Conservation (phyloP, 2,888 invertebrate genomes). For the Leucania comma region DNA sequence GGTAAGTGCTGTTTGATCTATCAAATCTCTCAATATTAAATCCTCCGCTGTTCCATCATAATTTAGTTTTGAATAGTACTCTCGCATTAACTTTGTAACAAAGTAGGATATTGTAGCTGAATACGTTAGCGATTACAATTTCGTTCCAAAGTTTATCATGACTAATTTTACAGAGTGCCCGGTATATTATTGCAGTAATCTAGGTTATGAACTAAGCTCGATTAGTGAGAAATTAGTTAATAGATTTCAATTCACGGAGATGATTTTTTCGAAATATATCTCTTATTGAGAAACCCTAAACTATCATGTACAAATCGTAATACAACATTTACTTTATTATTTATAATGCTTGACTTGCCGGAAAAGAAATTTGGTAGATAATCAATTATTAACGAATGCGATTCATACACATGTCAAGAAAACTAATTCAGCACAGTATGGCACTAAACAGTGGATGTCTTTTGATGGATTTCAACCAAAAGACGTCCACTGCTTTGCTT, state of each 20-base stretch:
- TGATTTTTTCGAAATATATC: neutral
- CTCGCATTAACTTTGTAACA: slow-evolving; percentile 24
- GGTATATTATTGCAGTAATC: slow-evolving; percentile 1
- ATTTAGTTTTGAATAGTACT: slow-evolving; percentile 55
- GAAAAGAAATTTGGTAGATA: too few relatives aligned
- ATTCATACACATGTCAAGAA: neutral
- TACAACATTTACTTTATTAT: neutral
- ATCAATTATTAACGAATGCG: too few relatives aligned
- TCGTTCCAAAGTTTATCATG: slow-evolving; percentile 14
- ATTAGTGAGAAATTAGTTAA: slow-evolving; percentile 1
- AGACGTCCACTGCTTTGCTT: too few relatives aligned
- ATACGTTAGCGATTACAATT: slow-evolving; percentile 14
- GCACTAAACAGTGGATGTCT: too few relatives aligned
- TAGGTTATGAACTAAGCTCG: slow-evolving; percentile 5
- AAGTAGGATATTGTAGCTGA: slow-evolving; percentile 30
- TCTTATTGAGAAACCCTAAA: neutral
- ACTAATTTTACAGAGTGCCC: neutral
- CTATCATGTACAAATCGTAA: neutral
- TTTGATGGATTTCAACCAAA: too few relatives aligned
- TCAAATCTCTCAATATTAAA: neutral
- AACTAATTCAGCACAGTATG: neutral
- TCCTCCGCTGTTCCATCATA: slow-evolving; percentile 23
- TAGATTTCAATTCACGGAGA: neutral
- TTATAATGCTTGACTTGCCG: neutral
- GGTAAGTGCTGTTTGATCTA: neutral